Evolutionary conservation across 1,140 invertebrate species (phyloP).

Genomic region (Halotydeus destructor): DNA sequence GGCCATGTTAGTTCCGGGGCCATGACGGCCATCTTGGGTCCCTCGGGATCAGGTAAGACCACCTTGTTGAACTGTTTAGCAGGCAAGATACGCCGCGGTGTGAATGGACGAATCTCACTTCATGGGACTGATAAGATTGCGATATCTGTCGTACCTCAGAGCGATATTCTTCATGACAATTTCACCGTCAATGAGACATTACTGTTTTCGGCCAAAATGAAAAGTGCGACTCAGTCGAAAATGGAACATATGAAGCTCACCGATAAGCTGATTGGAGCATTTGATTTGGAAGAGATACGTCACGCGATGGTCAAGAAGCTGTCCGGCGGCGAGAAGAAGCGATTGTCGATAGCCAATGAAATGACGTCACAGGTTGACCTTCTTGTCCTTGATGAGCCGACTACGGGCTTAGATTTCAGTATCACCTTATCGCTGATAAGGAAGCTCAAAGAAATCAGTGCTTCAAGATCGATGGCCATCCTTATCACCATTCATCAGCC

Average conservation of each 20-base stretch:
- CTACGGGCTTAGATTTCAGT: slow-evolving; percentile 1
- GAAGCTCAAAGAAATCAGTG: not conserved
- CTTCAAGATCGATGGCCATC: slow-evolving; percentile 4
- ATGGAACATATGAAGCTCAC: not conserved
- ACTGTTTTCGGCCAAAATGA: slow-evolving; percentile 72
- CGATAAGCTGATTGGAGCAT: no score
- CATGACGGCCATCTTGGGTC: slow-evolving; percentile 33
- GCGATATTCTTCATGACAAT: slow-evolving; percentile 67
- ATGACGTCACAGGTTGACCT: slow-evolving; percentile 66
- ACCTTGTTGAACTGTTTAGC: slow-evolving; percentile 19
- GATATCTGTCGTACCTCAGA: slow-evolving; percentile 32
- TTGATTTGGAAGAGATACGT: no score
- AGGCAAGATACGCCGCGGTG: not conserved
- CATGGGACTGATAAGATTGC: slow-evolving; percentile 1
- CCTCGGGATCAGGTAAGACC: slow-evolving; percentile 38
- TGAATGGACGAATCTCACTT: not conserved
- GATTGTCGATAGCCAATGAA: slow-evolving; percentile 77
- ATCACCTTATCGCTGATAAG: slow-evolving; percentile 1
- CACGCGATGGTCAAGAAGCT: no score
- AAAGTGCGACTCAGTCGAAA: no score
- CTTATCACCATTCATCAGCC: slow-evolving; percentile 12
- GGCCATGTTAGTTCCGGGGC: slow-evolving; percentile 22
- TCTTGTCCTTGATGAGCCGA: slow-evolving; percentile 3
- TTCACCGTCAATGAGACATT: slow-evolving; percentile 71
- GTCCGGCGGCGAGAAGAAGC: slow-evolving; percentile 80